A percentile compares a stretch with the other conserved stretches of the same genome.
Conservation (phyloP, 2,113 vertebrate genomes). For the Cebidichthys violaceus region DNA sequence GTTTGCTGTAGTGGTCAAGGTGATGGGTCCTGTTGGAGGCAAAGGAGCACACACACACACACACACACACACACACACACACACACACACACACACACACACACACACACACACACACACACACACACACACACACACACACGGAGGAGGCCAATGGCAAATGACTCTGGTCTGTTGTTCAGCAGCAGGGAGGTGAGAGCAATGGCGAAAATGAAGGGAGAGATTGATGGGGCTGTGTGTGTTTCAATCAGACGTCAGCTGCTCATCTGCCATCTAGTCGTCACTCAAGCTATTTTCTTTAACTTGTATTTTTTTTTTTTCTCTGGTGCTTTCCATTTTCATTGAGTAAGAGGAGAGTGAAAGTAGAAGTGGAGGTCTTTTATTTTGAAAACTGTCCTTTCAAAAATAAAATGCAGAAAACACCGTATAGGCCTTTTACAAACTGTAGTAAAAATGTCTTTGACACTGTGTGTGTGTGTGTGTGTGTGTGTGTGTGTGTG, state of each 20-base stretch:
- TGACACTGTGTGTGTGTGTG: not conserved
- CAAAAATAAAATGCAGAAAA: not conserved
- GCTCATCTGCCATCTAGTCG: conserved; percentile 40
- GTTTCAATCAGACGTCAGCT: conserved; percentile 64
- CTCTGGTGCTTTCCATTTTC: conserved; percentile 4
- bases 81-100: conserved; percentile 45
- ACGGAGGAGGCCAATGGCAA: conserved; percentile 61
- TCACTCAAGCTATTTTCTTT: conserved; percentile 32
- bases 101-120: conserved; percentile 36
- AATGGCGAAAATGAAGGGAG: conserved; percentile 51
- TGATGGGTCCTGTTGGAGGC: conserved; percentile 65
- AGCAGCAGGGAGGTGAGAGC: conserved; percentile 72
- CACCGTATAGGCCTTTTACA: not conserved
- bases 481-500: not conserved
- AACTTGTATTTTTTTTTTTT: not conserved
- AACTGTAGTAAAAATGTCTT: conserved; percentile 4
- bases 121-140: conserved; percentile 43
- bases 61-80: too few relatives aligned
- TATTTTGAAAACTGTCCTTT: not conserved
- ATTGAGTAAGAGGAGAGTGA: not conserved
- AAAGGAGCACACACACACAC: conserved; percentile 47
- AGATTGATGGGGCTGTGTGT: conserved; percentile 65
- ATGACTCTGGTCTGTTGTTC: conserved; percentile 73
- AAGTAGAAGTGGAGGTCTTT: not conserved
- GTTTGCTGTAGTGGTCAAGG: conserved; percentile 64